Conservation (phyloP, 2,888 invertebrate species). For the Pachycephus smyrnensis region DNA sequence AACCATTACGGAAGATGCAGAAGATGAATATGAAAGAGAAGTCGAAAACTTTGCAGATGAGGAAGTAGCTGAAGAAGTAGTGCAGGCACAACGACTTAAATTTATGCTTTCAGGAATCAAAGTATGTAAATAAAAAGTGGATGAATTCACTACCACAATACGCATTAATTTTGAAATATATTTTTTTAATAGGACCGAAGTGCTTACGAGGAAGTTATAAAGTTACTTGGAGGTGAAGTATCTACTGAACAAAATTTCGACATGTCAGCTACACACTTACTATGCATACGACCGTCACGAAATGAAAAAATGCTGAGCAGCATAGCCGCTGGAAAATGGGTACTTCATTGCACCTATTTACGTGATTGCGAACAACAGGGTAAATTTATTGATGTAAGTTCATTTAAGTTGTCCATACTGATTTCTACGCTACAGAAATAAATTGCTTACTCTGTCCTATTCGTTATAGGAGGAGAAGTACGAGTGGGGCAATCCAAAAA, state of each 20-base stretch:
- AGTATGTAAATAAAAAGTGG: conserved; percentile 31
- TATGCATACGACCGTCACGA: conserved; percentile 80
- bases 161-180: background rate
- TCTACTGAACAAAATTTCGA: conserved; percentile 73
- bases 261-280: conserved; percentile 78
- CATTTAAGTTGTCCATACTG: background rate
- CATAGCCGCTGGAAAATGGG: conserved; percentile 91
- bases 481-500: conserved; percentile 86
- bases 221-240: conserved; percentile 75
- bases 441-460: background rate
- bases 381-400: conserved; percentile 74
- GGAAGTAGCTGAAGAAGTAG: conserved; percentile 18
- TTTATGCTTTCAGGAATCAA: conserved; percentile 62
- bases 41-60: conserved; percentile 17
- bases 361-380: conserved; percentile 74
- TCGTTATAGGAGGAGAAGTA: conserved; percentile 79
- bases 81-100: conserved; percentile 36
- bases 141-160: background rate
- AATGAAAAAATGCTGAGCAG: conserved; percentile 91
- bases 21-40: conserved; percentile 9
- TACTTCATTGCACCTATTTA: conserved; percentile 84
- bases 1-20: conserved; percentile 10
- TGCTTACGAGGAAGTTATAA: conserved; percentile 71
- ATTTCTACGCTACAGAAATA: background rate
- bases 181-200: conserved; percentile 66